Conservation (phyloP, 2,888 invertebrate genomes). For the Slavum lentiscoides region DNA sequence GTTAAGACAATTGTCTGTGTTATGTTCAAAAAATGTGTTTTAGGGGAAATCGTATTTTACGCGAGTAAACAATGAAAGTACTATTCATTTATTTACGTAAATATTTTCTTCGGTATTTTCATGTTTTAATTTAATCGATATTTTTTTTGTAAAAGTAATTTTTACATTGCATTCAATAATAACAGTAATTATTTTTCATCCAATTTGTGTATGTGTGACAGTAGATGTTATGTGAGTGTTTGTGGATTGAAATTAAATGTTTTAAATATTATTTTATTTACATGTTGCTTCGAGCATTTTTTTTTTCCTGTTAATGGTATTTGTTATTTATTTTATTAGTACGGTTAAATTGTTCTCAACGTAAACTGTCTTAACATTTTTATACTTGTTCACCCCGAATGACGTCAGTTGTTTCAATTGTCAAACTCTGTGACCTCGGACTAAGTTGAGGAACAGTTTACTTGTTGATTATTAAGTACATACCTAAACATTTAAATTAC, state of each 20-base stretch:
- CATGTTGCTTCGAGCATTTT: not conserved
- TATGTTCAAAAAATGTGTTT: not conserved
- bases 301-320: conserved; percentile 5
- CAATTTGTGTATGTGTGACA: not conserved
- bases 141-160: not conserved
- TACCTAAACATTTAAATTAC: conserved; percentile 16
- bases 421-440: conserved; percentile 5
- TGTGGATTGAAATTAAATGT: not conserved
- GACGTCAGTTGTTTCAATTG: not conserved
- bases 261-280: not conserved
- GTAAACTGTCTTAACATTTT: conserved; percentile 6
- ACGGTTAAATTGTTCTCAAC: conserved; percentile 24
- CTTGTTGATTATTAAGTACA: not conserved
- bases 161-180: no score
- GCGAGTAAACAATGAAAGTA: not conserved
- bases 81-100: not conserved
- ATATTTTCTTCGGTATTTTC: not conserved
- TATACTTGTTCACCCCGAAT: not conserved
- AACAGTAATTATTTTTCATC: no score
- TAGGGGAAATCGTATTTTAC: not conserved
- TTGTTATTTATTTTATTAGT: conserved; percentile 47
- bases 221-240: not conserved
- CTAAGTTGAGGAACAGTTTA: not conserved
- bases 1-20: not conserved
- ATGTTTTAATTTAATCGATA: not conserved